A percentile compares a stretch with the other conserved stretches of the same genome.
Conservation (phyloP, 1,140 invertebrate species). For the Halictus rubicundus region DNA sequence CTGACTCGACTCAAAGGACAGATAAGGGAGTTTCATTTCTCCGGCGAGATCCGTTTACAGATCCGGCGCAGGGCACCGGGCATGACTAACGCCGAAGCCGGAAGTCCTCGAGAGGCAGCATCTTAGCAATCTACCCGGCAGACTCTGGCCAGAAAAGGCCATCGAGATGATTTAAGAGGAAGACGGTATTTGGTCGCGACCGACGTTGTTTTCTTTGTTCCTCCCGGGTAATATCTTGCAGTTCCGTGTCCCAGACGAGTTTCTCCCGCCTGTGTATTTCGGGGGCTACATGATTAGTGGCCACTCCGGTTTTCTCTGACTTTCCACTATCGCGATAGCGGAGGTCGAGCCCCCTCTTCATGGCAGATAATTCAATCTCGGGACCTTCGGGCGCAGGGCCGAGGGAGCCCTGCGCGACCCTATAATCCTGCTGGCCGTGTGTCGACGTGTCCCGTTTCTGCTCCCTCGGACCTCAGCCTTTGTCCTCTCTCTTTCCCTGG, state of each 20-base stretch:
- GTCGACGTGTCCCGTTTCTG: slow-evolving; percentile 55
- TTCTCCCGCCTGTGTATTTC: slow-evolving; percentile 54
- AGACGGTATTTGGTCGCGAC: slow-evolving; percentile 46
- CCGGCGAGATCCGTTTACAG: background rate
- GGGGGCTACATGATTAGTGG: slow-evolving; percentile 70
- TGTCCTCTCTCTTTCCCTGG: slow-evolving; percentile 55
- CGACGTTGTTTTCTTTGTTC: slow-evolving; percentile 64
- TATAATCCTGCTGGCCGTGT: slow-evolving; percentile 60
- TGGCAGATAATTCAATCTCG: slow-evolving; percentile 76
- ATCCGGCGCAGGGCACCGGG: background rate
- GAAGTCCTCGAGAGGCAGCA: background rate
- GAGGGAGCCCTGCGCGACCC: slow-evolving; percentile 50
- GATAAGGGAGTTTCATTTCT: background rate
- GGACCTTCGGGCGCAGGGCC: slow-evolving; percentile 56
- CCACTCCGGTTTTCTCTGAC: slow-evolving; percentile 57
- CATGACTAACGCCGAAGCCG: background rate
- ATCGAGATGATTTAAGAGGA: slow-evolving; percentile 71
- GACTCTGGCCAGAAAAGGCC: slow-evolving; percentile 8
- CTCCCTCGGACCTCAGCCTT: slow-evolving; percentile 49
- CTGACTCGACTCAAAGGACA: background rate
- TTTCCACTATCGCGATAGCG: slow-evolving; percentile 59
- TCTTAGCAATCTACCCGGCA: background rate
- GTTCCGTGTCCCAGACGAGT: slow-evolving; percentile 31
- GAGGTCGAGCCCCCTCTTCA: slow-evolving; percentile 64
- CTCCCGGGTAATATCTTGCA: slow-evolving; percentile 59